Evolutionary conservation across 1,140 invertebrate species (phyloP).

Genomic region (Riptortus pedestris): DNA sequence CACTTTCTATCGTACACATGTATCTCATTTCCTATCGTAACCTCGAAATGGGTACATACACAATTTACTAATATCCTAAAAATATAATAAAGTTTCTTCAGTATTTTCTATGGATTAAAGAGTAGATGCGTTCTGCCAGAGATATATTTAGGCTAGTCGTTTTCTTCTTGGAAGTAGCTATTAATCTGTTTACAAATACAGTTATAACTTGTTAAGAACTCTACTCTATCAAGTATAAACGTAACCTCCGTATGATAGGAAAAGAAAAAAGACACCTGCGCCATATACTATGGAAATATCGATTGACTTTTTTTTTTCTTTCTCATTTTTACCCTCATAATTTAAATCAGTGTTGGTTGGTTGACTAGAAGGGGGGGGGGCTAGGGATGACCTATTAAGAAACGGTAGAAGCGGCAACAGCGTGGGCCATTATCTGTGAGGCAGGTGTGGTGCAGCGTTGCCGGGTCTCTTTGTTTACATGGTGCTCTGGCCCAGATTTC

Average conservation of each 20-base stretch:
- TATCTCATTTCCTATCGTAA: too few species aligned
- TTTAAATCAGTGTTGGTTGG: conserved; percentile 7
- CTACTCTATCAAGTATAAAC: background rate
- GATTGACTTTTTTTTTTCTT: background rate
- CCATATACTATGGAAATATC: background rate
- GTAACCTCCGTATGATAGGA: background rate
- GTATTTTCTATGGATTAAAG: background rate
- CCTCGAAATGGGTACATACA: too few species aligned
- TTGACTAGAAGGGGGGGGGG: background rate
- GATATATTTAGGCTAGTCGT: background rate
- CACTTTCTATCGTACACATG: too few species aligned
- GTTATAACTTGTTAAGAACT: too few species aligned
- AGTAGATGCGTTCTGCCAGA: background rate
- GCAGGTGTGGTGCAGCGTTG: conserved; percentile 4
- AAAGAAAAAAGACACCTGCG: background rate
- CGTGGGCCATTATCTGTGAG: background rate
- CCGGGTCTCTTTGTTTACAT: conserved; percentile 8
- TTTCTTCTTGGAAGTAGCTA: background rate
- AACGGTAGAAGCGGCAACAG: conserved; percentile 5
- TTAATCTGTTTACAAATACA: too few species aligned
- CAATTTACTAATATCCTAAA: too few species aligned
- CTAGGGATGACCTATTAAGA: conserved; percentile 7
- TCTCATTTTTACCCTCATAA: background rate
- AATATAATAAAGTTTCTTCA: background rate
- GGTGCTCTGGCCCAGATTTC: conserved; percentile 4